Evolutionary conservation across 2,797 vertebrate species (phyloP), one percentile per base, ranked within the genome.

Genomic region (Caiman crocodilus): DNA sequence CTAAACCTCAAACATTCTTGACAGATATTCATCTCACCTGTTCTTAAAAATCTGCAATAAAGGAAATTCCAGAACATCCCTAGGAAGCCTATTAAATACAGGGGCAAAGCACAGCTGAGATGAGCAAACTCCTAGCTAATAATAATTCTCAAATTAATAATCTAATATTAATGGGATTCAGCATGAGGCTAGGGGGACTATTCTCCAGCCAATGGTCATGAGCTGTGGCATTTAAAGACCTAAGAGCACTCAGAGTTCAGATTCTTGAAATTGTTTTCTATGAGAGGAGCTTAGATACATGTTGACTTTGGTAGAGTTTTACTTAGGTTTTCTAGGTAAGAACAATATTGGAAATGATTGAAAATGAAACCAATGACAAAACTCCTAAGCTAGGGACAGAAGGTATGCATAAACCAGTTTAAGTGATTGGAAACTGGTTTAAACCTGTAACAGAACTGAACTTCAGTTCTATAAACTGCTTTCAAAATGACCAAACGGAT

Each of bases 251-350:
- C 42, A 50, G 42, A 50, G 42, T 10, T 50, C 42, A 50, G 42
- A 50, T 10, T 50, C 42, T 50, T 50, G 9, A 50, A 50, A 10
- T 50, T 50, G 6, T 10, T 50, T 50, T 50, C 42, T 50, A 3
- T 50, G 42, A 50, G 42, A 10, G 42, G 42, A 50, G 42, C 42
- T 10, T 50, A 50, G 42, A 9, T 50, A 50, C 42, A 50, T 50
- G 42, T 50, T 50, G 42, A 50, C 42, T 50, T 50, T 50, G 42
- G 71, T 0, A 0, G 9, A 30, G 18, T 7, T 12, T 30, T 10
- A 0, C 0, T 6, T 25, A 61, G 69, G 15, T 50, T 90, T 60
- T 60, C 15, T 2, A 23, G 9, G 7, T 21, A 6, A 18, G 7
- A 1, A 71, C 6, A 4, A 21, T 35, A 50, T 60, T n/a, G 59